These are phyloP conservation scores for Sminthurides aquaticus DNA, from an alignment of 2,888 invertebrate species.

Conservation along the genomic window DNA sequence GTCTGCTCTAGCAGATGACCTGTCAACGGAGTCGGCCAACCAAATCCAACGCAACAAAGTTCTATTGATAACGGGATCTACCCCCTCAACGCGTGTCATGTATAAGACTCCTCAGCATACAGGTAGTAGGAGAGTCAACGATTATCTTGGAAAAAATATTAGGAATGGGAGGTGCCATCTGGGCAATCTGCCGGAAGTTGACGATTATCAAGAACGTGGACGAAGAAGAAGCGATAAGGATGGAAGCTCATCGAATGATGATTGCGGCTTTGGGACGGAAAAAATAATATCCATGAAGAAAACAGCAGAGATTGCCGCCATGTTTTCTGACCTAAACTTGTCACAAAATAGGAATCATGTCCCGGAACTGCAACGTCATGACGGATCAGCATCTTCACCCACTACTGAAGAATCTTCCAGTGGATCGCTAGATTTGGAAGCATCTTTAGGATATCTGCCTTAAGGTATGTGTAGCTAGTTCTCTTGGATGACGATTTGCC, in stretches of 20 bases:
- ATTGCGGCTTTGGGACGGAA: constrained; percentile 33
- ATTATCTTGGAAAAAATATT: not conserved
- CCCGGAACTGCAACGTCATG: constrained; percentile 19
- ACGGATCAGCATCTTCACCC: not conserved
- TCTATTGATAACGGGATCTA: constrained; percentile 40
- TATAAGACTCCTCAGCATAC: constrained; percentile 39
- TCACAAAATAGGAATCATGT: constrained; percentile 44
- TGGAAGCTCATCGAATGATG: constrained; percentile 18
- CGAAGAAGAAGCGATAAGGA: constrained; percentile 27
- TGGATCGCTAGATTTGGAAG: constrained; percentile 49
- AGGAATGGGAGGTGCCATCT: not conserved
- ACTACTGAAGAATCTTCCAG: constrained; percentile 26
- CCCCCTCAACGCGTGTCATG: constrained; percentile 33
- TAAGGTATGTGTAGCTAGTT: constrained; percentile 45
- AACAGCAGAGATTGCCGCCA: constrained; percentile 77
- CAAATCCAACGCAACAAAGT: constrained; percentile 32
- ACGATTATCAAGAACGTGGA: constrained; percentile 5
- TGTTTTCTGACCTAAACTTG: constrained; percentile 62
- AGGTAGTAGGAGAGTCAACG: constrained; percentile 14
- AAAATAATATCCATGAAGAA: constrained; percentile 79
- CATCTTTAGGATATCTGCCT: constrained; percentile 60
- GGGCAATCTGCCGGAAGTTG: constrained; percentile 7
- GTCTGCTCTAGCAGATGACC: not conserved
- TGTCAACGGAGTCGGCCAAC: not conserved
- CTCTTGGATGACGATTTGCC: too few relatives aligned